Conservation (phyloP, 2,888 invertebrate genomes). For the Diplolepis rosae region DNA sequence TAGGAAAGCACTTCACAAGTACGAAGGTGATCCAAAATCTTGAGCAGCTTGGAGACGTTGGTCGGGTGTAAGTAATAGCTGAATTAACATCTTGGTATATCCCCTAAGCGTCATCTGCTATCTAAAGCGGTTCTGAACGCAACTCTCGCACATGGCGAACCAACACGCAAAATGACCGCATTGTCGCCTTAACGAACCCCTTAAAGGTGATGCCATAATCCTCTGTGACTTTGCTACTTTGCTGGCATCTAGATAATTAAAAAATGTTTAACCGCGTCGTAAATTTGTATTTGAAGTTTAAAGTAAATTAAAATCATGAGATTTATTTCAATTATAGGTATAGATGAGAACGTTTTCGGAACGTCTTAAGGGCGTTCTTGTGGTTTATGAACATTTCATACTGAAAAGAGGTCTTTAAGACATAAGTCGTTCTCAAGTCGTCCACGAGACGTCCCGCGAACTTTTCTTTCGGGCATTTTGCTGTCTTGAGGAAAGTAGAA, state of each 20-base stretch:
- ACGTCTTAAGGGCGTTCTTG: too few species aligned
- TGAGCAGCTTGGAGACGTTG: conserved; percentile 54
- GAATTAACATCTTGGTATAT: conserved; percentile 71
- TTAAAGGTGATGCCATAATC: conserved; percentile 47
- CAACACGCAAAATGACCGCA: conserved; percentile 46
- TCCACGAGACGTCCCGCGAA: too few species aligned
- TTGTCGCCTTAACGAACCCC: conserved; percentile 37
- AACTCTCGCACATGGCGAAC: conserved; percentile 38
- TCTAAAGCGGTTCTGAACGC: conserved; percentile 59
- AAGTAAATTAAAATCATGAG: too few species aligned
- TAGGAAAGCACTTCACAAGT: conserved; percentile 33
- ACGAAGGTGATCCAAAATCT: conserved; percentile 53
- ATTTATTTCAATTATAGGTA: too few species aligned
- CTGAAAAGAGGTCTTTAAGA: too few species aligned
- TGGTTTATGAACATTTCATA: too few species aligned
- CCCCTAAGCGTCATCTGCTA: conserved; percentile 70
- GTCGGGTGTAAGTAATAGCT: conserved; percentile 69
- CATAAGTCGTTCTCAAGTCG: too few species aligned
- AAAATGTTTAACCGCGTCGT: background rate
- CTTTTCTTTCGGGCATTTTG: too few species aligned
- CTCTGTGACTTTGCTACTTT: conserved; percentile 44
- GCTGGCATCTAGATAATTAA: conserved; percentile 42
- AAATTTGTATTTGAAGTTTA: too few species aligned
- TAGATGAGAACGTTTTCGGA: too few species aligned
- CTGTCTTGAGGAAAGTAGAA: too few species aligned